Conservation (phyloP, 92 coral and sea anemone genomes). For the Zoanthus gigantus region DNA sequence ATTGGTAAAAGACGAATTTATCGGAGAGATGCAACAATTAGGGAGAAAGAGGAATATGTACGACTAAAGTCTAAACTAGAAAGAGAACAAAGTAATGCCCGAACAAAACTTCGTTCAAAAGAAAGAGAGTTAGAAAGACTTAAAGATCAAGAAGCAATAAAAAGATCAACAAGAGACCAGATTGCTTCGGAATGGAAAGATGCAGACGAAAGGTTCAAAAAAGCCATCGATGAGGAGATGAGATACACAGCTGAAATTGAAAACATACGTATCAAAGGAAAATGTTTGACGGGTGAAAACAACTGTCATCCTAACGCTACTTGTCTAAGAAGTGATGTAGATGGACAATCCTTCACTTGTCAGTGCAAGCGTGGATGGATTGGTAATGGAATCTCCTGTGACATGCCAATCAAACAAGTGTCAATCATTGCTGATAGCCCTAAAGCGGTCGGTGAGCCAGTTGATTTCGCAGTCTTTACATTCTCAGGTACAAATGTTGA, state of each 20-base stretch:
- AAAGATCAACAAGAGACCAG: conserved; percentile 16
- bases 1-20: conserved; percentile 63
- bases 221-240: conserved; percentile 46
- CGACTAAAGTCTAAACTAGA: conserved; percentile 18
- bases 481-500: conserved; percentile 68
- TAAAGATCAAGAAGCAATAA: conserved; percentile 41
- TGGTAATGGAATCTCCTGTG: conserved; percentile 64
- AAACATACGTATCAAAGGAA: conserved; percentile 61
- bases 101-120: conserved; percentile 46
- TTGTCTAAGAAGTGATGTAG: conserved; percentile 62
- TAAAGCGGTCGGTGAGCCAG: conserved; percentile 59
- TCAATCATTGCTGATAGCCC: conserved; percentile 67
- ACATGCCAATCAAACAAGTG: conserved; percentile 62
- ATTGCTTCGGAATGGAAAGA: conserved; percentile 26
- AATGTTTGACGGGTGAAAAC: conserved; percentile 67
- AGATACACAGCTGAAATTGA: conserved; percentile 40
- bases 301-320: conserved; percentile 76
- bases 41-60: conserved; percentile 29
- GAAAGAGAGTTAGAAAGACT: conserved; percentile 52
- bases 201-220: conserved; percentile 32
- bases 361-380: conserved; percentile 69
- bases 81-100: conserved; percentile 45
- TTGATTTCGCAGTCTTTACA: conserved; percentile 57
- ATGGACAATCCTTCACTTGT: conserved; percentile 65
- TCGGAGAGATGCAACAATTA: conserved; percentile 50